phyloP scores from a whole-genome alignment of 2,797 vertebrate genomes.

The Catostomus latipinnis region DNA sequence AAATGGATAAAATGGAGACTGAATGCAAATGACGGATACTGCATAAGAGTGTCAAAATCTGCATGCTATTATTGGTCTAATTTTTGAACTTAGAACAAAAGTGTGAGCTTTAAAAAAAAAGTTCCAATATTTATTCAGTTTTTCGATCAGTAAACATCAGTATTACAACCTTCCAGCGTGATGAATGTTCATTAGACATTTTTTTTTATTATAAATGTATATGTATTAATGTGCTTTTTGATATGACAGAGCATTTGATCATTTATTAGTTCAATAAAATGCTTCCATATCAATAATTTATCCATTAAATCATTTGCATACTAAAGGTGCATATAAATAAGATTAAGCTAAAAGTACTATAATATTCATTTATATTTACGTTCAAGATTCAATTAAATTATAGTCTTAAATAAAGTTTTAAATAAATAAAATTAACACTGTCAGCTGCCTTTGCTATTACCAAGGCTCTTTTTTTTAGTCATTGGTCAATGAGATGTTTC shows the following conservation, averaged over 20 bases:
- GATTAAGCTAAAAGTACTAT: not conserved
- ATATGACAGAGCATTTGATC: constrained; percentile 29
- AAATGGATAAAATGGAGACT: not conserved
- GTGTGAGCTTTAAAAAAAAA: too few relatives aligned
- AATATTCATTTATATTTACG: constrained; percentile 10
- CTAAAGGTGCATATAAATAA: constrained; percentile 29
- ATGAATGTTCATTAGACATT: constrained; percentile 24
- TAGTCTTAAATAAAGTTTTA: not conserved
- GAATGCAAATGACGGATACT: not conserved
- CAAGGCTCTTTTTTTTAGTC: not conserved
- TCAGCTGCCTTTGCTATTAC: constrained; percentile 27
- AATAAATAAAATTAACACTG: constrained; percentile 22
- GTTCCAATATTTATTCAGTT: not conserved
- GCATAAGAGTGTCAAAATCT: not conserved
- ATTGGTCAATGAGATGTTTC: constrained; percentile 54
- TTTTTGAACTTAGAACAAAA: not conserved
- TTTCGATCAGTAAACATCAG: not conserved
- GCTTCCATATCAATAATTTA: not conserved
- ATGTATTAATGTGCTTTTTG: constrained; percentile 30
- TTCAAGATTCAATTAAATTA: constrained; percentile 31
- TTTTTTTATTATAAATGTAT: constrained; percentile 3
- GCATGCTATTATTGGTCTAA: not conserved
- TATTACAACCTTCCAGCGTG: constrained; percentile 1
- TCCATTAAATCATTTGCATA: constrained; percentile 29
- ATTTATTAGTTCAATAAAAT: constrained; percentile 28